Evolutionary conservation across 2,888 invertebrate species (phyloP).

Genomic region (Zhuqinia jingwanae): DNA sequence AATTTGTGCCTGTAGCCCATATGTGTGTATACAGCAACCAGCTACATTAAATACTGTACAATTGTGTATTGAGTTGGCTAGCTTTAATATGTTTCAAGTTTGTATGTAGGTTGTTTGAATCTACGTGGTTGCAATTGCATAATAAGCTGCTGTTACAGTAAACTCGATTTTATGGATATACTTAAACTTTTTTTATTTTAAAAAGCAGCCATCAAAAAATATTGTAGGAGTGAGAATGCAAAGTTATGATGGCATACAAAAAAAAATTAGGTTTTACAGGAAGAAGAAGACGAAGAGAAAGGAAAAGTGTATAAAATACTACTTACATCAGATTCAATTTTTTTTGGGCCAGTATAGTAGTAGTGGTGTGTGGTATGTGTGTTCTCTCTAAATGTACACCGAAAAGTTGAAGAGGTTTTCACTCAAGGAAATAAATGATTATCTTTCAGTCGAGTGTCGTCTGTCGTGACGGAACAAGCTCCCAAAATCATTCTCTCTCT

Average conservation of each 20-base stretch:
- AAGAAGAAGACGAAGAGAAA: conserved; percentile 1
- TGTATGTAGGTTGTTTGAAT: too few relatives aligned
- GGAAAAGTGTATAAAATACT: conserved; percentile 14
- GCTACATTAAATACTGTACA: not conserved
- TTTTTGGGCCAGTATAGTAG: too few relatives aligned
- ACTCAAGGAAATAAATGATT: conserved; percentile 69
- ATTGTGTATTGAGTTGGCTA: too few relatives aligned
- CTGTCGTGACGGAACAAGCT: conserved; percentile 60
- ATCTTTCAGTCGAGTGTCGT: conserved; percentile 68
- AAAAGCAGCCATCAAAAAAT: conserved; percentile 23
- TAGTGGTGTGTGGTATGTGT: too few relatives aligned
- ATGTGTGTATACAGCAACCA: too few relatives aligned
- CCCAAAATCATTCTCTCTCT: conserved; percentile 33
- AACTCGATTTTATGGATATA: too few relatives aligned
- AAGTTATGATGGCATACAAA: not conserved
- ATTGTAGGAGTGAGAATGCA: conserved; percentile 13
- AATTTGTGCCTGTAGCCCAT: conserved; percentile 7
- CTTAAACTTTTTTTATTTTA: not conserved
- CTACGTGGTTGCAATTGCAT: too few relatives aligned
- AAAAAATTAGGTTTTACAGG: too few relatives aligned
- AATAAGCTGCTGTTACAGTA: not conserved
- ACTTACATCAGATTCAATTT: not conserved
- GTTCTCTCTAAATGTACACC: too few relatives aligned
- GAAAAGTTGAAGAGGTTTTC: conserved; percentile 60
- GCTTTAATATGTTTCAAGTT: too few relatives aligned